A percentile compares a stretch with the other conserved stretches of the same genome.
phyloP scores from a whole-genome alignment of 30 jellyfish, hydroid and myxozoan species.

The Morbakka virulenta region DNA sequence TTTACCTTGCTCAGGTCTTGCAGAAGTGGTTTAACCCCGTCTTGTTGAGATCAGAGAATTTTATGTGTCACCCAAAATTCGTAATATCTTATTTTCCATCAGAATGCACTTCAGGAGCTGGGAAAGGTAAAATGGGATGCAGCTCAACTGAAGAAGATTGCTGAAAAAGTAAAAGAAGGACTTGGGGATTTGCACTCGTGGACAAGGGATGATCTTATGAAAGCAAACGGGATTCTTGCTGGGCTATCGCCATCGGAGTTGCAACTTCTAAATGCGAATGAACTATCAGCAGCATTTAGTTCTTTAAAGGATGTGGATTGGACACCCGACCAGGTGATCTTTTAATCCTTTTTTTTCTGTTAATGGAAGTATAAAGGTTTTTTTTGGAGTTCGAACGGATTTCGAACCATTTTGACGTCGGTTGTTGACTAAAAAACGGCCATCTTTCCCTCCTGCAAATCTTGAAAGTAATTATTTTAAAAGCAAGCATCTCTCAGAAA shows the following conservation, averaged over 20 bases:
- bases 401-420: too few relatives aligned
- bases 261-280: slow-evolving; percentile 29
- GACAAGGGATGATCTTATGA: slow-evolving; percentile 17
- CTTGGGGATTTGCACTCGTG: slow-evolving; percentile 63
- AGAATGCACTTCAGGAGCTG: slow-evolving; percentile 19
- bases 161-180: slow-evolving; percentile 12
- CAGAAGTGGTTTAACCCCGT: too few relatives aligned
- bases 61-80: too few relatives aligned
- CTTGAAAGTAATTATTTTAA: too few relatives aligned
- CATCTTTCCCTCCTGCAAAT: too few relatives aligned
- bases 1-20: too few relatives aligned
- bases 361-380: too few relatives aligned
- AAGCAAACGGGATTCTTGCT: slow-evolving; percentile 23
- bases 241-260: slow-evolving; percentile 47
- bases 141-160: slow-evolving; percentile 44
- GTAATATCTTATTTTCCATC: too few relatives aligned
- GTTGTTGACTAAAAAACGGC: too few relatives aligned
- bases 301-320: slow-evolving; percentile 41
- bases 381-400: too few relatives aligned
- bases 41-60: too few relatives aligned
- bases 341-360: background rate
- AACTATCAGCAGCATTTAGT: slow-evolving; percentile 9
- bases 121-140: slow-evolving; percentile 56
- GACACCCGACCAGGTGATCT: slow-evolving; percentile 65
- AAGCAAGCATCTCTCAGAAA: too few relatives aligned